These are phyloP conservation scores for Therioaphis trifolii DNA, from an alignment of 2,888 invertebrate species.

Conservation along the genomic window DNA sequence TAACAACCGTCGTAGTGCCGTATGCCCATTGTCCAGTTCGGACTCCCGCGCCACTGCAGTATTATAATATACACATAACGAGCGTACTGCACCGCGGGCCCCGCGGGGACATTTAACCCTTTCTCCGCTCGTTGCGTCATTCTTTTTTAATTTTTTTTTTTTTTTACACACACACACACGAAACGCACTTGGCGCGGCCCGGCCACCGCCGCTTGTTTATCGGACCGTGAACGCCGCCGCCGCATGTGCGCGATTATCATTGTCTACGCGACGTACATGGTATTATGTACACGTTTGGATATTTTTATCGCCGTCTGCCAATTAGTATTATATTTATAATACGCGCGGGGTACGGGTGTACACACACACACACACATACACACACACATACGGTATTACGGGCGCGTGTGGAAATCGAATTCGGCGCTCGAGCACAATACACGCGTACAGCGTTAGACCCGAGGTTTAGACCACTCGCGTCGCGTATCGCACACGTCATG, in stretches of 20 bases:
- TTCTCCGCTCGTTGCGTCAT: conserved; percentile 41
- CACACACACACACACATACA: no score
- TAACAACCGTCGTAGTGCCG: not conserved
- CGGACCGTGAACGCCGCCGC: conserved; percentile 53
- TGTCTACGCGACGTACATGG: not conserved
- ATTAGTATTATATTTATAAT: not conserved
- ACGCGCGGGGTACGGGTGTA: no score
- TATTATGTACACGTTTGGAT: not conserved
- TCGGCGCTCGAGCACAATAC: not conserved
- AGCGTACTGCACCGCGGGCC: not conserved
- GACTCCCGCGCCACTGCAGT: conserved; percentile 24
- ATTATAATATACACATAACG: not conserved
- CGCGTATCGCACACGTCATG: not conserved
- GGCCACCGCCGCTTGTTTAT: conserved; percentile 36
- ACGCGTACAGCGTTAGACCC: not conserved
- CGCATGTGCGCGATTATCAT: conserved; percentile 26
- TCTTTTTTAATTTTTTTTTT: conserved; percentile 5
- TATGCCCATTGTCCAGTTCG: conserved; percentile 44
- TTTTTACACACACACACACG: not conserved
- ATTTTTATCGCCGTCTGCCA: not conserved
- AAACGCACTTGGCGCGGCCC: not conserved
- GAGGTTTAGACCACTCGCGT: no score
- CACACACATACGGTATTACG: no score
- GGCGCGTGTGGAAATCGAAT: not conserved
- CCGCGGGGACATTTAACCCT: conserved; percentile 58